These are phyloP conservation scores for Pyrocoelia pectoralis DNA, from an alignment of 2,888 invertebrate species.

Conservation along the genomic window DNA sequence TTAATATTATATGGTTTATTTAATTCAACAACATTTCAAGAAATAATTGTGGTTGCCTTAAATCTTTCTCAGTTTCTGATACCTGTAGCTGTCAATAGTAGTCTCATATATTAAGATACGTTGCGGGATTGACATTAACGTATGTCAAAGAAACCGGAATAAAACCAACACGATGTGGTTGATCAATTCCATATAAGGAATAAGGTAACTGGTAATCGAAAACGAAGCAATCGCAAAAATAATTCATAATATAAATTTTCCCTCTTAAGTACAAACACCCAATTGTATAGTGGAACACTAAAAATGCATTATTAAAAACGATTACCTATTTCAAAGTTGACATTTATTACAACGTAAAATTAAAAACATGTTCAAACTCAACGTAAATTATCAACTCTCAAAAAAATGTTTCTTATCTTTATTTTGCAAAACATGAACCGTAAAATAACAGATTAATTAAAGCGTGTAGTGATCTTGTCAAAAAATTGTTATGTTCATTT, in stretches of 20 bases:
- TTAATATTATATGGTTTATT: not conserved
- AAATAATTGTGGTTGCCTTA: constrained; percentile 53
- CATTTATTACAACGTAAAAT: constrained; percentile 24
- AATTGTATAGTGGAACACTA: constrained; percentile 1
- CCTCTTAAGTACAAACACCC: not conserved
- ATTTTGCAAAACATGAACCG: constrained; percentile 9
- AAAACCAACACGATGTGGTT: constrained; percentile 31
- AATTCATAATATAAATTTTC: constrained; percentile 7
- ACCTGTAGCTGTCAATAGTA: constrained; percentile 52
- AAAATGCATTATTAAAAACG: constrained; percentile 14
- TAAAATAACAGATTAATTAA: constrained; percentile 12
- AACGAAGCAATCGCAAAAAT: constrained; percentile 9
- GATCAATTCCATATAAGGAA: constrained; percentile 22
- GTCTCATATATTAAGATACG: constrained; percentile 53
- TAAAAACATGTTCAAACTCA: constrained; percentile 13
- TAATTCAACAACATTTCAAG: constrained; percentile 34
- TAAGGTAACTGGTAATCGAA: constrained; percentile 4
- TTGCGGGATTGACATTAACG: constrained; percentile 51
- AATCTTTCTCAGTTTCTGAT: constrained; percentile 52
- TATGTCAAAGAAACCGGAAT: constrained; percentile 48
- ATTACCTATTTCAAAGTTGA: constrained; percentile 16
- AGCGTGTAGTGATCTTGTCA: constrained; percentile 46
- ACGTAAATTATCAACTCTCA: constrained; percentile 13
- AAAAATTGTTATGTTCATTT: constrained; percentile 46
- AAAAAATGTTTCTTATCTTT: constrained; percentile 3